Base-by-base conservation (phyloP, 1,140 invertebrate species). In the Lepidurus apus region DNA sequence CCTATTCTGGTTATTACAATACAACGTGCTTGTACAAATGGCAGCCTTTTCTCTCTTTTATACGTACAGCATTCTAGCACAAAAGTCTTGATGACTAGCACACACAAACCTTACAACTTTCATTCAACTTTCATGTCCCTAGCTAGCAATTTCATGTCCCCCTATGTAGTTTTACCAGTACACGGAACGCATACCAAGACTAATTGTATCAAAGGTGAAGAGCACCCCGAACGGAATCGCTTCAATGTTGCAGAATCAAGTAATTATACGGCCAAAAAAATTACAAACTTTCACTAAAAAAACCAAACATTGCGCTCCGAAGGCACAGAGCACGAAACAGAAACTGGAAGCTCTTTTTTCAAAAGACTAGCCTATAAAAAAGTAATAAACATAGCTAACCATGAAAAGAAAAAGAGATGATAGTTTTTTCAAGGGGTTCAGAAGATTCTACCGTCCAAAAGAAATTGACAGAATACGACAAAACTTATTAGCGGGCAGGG, bases 171-270 rank as follows among this genome's bases (percentile, higher is more conserved):
- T 47, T 65, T 34, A 34, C 13, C 53, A 65, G 53, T 65, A 65
- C 53, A 65, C 53, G 21, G 53, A 65, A 65, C 17, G 53, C 53
- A 65, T 65, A 65, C 53, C 8, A 47, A 34, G 34, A 34, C 34
- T 47, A 47, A 47, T 17, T 10, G 5, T 47, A 47, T 47, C 34
- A 34, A 47, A 65, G 53, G 53, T 65, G 21, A 65, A 65, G 21
- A 65, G 53, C 53, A 65, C 53, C 53, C 53, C 53, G 21, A 65
- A 65, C 53, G 53, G 53, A 65, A 65, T 65, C 53, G 21, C 53
- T 65, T 65, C 8, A 21, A 65, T 34, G 53, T 21, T 65, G 21
- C 53, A 17, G 21, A 65, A 65, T 17, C 9, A 65, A 65, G 21
- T 47, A 47, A 11, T 6, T 47, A 21, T 65, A 65, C 53, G 17